phyloP scores from a whole-genome alignment of 2,113 vertebrate species.

The Hemiprocne comata region DNA sequence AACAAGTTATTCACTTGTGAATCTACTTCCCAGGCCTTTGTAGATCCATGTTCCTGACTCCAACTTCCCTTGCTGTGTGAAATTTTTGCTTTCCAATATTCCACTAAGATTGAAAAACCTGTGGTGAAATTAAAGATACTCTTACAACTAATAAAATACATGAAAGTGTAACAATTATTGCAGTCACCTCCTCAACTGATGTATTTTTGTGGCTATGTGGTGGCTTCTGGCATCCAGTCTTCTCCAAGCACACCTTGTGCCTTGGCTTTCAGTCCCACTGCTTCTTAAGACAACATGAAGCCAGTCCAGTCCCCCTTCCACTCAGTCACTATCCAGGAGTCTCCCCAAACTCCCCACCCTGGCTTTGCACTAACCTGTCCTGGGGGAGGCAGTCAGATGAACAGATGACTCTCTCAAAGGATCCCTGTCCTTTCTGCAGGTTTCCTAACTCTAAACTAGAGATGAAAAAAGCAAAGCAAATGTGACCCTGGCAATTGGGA shows the following conservation, averaged over 20 bases:
- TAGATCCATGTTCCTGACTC: neutral
- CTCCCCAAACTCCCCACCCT: neutral
- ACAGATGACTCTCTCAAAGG: constrained; percentile 11
- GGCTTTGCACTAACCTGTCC: neutral
- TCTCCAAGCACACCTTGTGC: neutral
- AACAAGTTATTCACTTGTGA: neutral
- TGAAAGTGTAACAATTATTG: neutral
- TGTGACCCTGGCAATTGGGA: constrained; percentile 36
- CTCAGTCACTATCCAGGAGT: neutral
- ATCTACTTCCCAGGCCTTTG: neutral
- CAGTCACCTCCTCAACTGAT: neutral
- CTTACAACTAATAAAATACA: neutral
- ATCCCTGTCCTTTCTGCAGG: neutral
- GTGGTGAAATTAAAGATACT: neutral
- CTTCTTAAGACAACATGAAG: neutral
- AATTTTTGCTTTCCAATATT: neutral
- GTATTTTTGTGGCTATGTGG: neutral
- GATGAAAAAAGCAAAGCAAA: neutral
- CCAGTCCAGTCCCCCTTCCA: neutral
- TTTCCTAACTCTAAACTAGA: neutral
- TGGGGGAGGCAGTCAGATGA: neutral
- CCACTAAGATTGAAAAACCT: neutral
- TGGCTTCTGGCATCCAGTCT: rapidly evolving
- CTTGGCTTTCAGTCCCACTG: neutral
- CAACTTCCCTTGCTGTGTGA: neutral